A percentile compares a stretch with the other conserved stretches of the same genome.
phyloP scores from a whole-genome alignment of 2,888 invertebrate genomes.

The Aphidoletes aphidimyza region DNA sequence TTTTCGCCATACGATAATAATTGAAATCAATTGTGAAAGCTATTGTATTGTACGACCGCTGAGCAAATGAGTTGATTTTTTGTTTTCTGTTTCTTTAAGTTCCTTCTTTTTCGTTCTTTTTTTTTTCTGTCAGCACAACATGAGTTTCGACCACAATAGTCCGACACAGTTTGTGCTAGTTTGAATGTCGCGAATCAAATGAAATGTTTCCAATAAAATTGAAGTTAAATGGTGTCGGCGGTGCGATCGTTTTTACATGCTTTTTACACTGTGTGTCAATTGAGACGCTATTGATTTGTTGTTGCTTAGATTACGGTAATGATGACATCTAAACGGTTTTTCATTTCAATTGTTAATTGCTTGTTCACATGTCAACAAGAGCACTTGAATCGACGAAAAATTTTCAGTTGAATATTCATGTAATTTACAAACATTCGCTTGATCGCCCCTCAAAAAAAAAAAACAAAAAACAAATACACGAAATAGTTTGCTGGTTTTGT shows the following conservation, averaged over 20 bases:
- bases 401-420: background rate
- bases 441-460: background rate
- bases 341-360: background rate
- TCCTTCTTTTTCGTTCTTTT: background rate
- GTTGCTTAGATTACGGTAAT: background rate
- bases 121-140: background rate
- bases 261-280: background rate
- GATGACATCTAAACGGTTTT: slow-evolving; percentile 1
- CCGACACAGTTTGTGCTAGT: background rate
- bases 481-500: background rate
- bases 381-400: slow-evolving; percentile 6
- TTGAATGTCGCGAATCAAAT: background rate
- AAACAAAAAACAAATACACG: too few relatives aligned
- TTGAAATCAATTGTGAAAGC: slow-evolving; percentile 47
- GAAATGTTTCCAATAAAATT: background rate
- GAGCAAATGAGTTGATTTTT: background rate
- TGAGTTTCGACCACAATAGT: background rate
- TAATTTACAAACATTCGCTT: background rate
- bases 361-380: slow-evolving; percentile 36
- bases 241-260: background rate
- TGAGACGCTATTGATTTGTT: background rate
- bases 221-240: slow-evolving; percentile 15
- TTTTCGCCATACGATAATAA: slow-evolving; percentile 20
- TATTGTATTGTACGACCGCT: slow-evolving; percentile 15
- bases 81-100: background rate